These are phyloP conservation scores for Lepidonotus clava DNA, from an alignment of 2,888 invertebrate species.

Conservation along the genomic window DNA sequence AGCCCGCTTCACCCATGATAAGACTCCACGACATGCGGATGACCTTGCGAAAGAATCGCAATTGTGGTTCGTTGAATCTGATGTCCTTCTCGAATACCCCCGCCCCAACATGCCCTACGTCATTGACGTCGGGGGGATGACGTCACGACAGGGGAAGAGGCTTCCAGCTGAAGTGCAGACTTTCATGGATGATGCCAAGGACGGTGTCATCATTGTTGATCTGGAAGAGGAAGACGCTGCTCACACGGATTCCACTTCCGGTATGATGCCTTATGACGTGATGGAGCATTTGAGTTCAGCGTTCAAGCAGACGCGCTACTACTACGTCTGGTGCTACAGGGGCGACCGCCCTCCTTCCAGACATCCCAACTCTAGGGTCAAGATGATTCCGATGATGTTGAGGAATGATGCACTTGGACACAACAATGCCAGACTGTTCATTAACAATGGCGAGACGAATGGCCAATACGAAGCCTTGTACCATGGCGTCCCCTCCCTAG, in stretches of 20 bases:
- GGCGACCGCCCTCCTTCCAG: not conserved
- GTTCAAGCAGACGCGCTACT: slow-evolving; percentile 29
- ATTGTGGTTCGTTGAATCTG: slow-evolving; percentile 16
- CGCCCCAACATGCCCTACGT: slow-evolving; percentile 26
- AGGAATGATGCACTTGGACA: slow-evolving; percentile 27
- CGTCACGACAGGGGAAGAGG: not conserved
- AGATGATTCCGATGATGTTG: not conserved
- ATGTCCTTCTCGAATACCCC: slow-evolving; percentile 8
- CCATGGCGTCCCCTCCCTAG: slow-evolving; percentile 26
- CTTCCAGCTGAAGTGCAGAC: not conserved
- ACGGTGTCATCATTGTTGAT: slow-evolving; percentile 21
- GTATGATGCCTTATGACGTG: slow-evolving; percentile 1
- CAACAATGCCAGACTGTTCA: not conserved
- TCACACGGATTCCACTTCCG: too few species aligned
- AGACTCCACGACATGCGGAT: not conserved
- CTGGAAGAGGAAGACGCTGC: not conserved
- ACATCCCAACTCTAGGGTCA: not conserved
- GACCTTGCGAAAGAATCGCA: not conserved
- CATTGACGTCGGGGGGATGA: slow-evolving; percentile 29
- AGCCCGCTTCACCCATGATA: not conserved
- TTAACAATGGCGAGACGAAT: not conserved
- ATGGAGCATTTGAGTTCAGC: not conserved
- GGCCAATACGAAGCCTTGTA: slow-evolving; percentile 45
- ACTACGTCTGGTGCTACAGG: not conserved
- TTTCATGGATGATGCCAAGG: slow-evolving; percentile 30